phyloP scores from a whole-genome alignment of 1,140 invertebrate genomes.

The Myzus persicae region DNA sequence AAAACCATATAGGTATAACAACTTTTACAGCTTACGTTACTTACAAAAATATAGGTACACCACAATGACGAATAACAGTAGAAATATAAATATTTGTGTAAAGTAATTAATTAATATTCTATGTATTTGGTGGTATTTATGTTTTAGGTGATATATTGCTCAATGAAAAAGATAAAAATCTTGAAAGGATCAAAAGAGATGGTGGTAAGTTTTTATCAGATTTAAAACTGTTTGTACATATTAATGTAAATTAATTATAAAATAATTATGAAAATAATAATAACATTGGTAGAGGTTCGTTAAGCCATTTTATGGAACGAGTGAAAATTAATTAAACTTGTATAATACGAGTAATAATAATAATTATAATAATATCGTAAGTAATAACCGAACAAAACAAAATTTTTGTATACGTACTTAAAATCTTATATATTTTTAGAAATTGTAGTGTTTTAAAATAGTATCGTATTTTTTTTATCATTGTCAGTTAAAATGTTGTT shows the following conservation, averaged over 20 bases:
- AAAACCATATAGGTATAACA: not conserved
- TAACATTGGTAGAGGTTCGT: slow-evolving; percentile 35
- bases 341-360: too few species aligned
- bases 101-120: not conserved
- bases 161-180: slow-evolving; percentile 40
- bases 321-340: not conserved
- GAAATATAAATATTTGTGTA: not conserved
- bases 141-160: slow-evolving; percentile 51
- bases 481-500: too few species aligned
- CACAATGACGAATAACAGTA: not conserved
- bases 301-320: slow-evolving; percentile 3
- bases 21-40: not conserved
- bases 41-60: not conserved
- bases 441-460: not conserved
- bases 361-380: too few species aligned
- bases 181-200: slow-evolving; percentile 49
- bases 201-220: slow-evolving; percentile 29
- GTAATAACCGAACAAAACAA: not conserved
- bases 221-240: not conserved
- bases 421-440: not conserved
- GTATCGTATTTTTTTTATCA: not conserved
- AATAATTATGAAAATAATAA: slow-evolving; percentile 19
- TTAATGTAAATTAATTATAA: slow-evolving; percentile 35
- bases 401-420: not conserved
- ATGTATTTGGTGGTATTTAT: too few species aligned